Evolutionary conservation across 2,113 vertebrate species (phyloP).

Genomic region (Turdus rufiventris): DNA sequence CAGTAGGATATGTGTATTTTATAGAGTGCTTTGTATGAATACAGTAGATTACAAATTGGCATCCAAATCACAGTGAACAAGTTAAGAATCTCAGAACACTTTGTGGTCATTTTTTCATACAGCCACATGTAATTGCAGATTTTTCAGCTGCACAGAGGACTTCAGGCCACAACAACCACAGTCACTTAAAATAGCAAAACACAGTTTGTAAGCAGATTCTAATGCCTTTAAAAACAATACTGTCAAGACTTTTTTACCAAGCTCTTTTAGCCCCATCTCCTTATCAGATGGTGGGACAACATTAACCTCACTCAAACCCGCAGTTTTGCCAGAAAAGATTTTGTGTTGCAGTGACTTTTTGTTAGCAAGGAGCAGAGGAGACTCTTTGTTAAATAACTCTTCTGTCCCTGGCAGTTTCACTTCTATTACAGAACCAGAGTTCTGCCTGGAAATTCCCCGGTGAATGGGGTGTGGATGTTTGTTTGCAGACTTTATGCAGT

Average conservation of each 20-base stretch:
- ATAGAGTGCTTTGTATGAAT: background rate
- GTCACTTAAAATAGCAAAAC: background rate
- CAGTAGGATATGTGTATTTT: fast-evolving
- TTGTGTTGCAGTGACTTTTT: background rate
- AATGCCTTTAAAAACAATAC: background rate
- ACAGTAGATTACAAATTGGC: background rate
- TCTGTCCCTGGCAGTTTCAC: background rate
- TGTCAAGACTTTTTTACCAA: background rate
- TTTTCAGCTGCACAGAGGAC: background rate
- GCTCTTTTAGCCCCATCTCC: background rate
- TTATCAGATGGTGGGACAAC: background rate
- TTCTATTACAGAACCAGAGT: background rate
- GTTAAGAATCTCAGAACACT: background rate
- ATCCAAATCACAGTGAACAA: background rate
- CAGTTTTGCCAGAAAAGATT: background rate
- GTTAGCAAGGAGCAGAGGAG: background rate
- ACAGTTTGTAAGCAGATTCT: background rate
- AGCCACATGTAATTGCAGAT: background rate
- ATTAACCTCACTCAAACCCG: background rate
- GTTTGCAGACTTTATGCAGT: background rate
- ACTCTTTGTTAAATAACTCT: background rate
- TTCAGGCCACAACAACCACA: background rate
- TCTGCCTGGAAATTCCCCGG: background rate
- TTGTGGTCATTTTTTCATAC: background rate
- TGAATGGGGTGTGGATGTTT: background rate